These are phyloP conservation scores for Kryptolebias ocellatus DNA, from an alignment of 2,797 vertebrate genomes.

Conservation along the genomic window DNA sequence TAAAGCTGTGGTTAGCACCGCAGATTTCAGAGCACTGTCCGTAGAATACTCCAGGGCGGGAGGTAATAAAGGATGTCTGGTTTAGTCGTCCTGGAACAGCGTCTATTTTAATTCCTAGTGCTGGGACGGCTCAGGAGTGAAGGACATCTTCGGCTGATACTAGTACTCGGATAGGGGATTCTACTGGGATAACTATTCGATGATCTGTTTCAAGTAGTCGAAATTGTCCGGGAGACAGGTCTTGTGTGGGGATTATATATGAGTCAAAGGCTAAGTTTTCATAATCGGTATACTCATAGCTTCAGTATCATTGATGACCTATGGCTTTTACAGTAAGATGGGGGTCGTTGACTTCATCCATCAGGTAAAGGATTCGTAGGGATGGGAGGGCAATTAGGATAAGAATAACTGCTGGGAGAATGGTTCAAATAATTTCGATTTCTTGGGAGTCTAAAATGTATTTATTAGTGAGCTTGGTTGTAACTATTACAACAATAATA, in stretches of 20 bases:
- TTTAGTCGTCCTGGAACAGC: slow-evolving; percentile 50
- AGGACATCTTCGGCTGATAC: slow-evolving; percentile 54
- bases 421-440: slow-evolving; percentile 53
- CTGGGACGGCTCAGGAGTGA: slow-evolving; percentile 18
- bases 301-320: slow-evolving; percentile 70
- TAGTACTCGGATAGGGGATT: slow-evolving; percentile 25
- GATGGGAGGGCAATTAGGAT: slow-evolving; percentile 53
- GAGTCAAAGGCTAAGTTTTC: slow-evolving; percentile 47
- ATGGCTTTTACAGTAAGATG: slow-evolving; percentile 42
- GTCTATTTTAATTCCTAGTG: slow-evolving; percentile 47
- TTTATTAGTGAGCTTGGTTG: slow-evolving; percentile 53
- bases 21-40: slow-evolving; percentile 48
- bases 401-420: slow-evolving; percentile 12
- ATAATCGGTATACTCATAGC: slow-evolving; percentile 60
- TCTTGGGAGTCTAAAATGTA: slow-evolving; percentile 26
- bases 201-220: slow-evolving; percentile 53
- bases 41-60: rapidly evolving
- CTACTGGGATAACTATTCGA: slow-evolving; percentile 33
- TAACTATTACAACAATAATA: slow-evolving; percentile 36
- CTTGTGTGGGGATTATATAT: slow-evolving; percentile 49
- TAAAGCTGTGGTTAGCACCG: slow-evolving; percentile 65
- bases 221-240: slow-evolving; percentile 33
- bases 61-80: neutral
- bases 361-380: slow-evolving; percentile 40
- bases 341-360: neutral